These are phyloP conservation scores for Drosophila pseudoananassae DNA, from an alignment of 1,140 invertebrate species.

Conservation along the genomic window DNA sequence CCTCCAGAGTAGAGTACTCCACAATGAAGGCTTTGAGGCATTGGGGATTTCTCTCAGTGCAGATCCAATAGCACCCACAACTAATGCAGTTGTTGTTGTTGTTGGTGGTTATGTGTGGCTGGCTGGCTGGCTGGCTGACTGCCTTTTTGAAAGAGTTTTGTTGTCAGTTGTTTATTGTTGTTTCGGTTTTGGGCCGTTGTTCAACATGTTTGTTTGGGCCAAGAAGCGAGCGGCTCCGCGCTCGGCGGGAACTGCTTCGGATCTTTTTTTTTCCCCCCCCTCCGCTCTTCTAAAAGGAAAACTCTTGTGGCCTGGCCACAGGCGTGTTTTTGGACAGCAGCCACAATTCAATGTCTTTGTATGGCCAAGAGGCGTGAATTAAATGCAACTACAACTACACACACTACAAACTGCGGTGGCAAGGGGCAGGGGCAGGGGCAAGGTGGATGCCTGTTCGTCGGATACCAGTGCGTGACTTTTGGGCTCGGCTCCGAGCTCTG, in stretches of 20 bases:
- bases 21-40: no score
- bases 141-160: constrained; percentile 46
- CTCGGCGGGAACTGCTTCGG: constrained; percentile 28
- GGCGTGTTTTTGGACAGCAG: constrained; percentile 37
- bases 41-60: not conserved
- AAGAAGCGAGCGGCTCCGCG: not conserved
- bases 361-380: constrained; percentile 70
- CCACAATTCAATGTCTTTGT: constrained; percentile 73
- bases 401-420: no score
- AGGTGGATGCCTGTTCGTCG: constrained; percentile 48
- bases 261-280: constrained; percentile 25
- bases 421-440: no score
- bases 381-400: constrained; percentile 48
- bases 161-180: constrained; percentile 40
- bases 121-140: no score
- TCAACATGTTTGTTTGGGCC: constrained; percentile 22
- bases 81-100: constrained; percentile 15
- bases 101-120: constrained; percentile 41
- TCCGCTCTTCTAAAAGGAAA: constrained; percentile 45
- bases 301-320: constrained; percentile 36
- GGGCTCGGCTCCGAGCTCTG: constrained; percentile 47
- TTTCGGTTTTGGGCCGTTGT: constrained; percentile 15
- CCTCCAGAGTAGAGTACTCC: not conserved
- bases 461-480: constrained; percentile 77
- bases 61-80: not conserved